phyloP scores from a whole-genome alignment of 2,797 vertebrate species.

The Euphonia xanthogaster region DNA sequence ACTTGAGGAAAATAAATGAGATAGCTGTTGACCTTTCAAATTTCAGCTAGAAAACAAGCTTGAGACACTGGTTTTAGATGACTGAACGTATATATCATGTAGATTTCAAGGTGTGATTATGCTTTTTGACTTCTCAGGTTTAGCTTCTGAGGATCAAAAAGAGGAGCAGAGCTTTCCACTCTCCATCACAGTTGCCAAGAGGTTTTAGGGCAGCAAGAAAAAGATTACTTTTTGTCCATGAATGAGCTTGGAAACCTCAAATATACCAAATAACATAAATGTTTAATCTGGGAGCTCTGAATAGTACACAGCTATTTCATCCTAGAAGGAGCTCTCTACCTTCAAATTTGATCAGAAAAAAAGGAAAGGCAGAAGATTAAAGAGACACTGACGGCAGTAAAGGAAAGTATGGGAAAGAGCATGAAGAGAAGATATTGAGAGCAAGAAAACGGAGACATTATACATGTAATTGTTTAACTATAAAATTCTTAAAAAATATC shows the following conservation, averaged over 20 bases:
- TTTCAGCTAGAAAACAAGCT: not conserved
- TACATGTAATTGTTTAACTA: not conserved
- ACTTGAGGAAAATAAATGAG: not conserved
- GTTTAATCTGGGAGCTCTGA: not conserved
- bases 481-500: not conserved
- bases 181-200: not conserved
- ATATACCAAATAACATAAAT: not conserved
- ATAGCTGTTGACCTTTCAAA: not conserved
- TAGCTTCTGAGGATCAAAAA: not conserved
- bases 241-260: not conserved
- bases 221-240: not conserved
- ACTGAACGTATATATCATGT: not conserved
- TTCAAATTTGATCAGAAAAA: not conserved
- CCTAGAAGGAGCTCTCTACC: not conserved
- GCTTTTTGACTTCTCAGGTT: not conserved
- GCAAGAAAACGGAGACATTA: not conserved
- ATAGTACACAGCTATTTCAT: not conserved
- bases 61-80: not conserved
- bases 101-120: not conserved
- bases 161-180: not conserved
- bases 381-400: not conserved
- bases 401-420: not conserved
- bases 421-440: not conserved
- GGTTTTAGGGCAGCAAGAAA: not conserved
- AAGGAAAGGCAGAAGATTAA: not conserved